A percentile compares a stretch with the other conserved stretches of the same genome.
phyloP scores from a whole-genome alignment of 2,113 vertebrate genomes.

The Sorex araneus region DNA sequence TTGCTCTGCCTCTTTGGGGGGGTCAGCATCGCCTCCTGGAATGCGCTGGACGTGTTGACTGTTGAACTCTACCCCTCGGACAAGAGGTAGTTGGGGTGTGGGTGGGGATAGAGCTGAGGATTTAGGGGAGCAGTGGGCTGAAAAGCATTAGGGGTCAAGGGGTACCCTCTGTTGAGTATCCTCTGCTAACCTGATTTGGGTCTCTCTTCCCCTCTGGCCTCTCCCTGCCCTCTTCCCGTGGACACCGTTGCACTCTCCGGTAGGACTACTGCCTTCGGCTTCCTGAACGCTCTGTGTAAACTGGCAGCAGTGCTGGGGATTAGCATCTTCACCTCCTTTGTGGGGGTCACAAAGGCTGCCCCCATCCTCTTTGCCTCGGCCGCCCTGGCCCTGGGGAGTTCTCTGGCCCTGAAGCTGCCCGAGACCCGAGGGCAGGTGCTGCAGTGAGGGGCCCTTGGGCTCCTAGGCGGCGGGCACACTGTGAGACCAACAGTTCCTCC shows the following conservation, averaged over 20 bases:
- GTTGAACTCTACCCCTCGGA: slow-evolving; percentile 98
- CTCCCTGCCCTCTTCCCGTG: not conserved
- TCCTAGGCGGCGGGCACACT: slow-evolving; percentile 76
- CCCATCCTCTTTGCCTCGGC: slow-evolving; percentile 96
- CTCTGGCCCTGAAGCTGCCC: slow-evolving; percentile 95
- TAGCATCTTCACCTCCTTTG: slow-evolving; percentile 98
- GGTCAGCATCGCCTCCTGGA: slow-evolving; percentile 99
- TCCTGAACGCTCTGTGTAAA: slow-evolving; percentile 97
- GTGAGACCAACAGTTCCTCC: slow-evolving; percentile 72
- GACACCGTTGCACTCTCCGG: not conserved
- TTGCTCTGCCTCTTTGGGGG: slow-evolving; percentile 98
- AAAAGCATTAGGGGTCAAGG: not conserved
- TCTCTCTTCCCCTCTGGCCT: slow-evolving; percentile 22
- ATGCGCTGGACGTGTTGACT: slow-evolving; percentile 96
- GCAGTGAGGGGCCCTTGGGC: slow-evolving; percentile 89
- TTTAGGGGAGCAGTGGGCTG: not conserved
- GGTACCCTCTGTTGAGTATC: not conserved
- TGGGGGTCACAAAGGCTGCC: slow-evolving; percentile 96
- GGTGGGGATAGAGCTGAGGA: not conserved
- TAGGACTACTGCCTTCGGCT: slow-evolving; percentile 97
- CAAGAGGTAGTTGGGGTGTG: slow-evolving; percentile 91
- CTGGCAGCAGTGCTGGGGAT: slow-evolving; percentile 96
- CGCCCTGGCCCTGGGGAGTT: slow-evolving; percentile 95
- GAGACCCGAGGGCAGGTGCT: slow-evolving; percentile 97
- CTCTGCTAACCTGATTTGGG: slow-evolving; percentile 19